Evolutionary conservation across 2,113 vertebrate genomes (phyloP), one percentile per base, ranked within the genome.

Genomic region (Trachemys scripta): DNA sequence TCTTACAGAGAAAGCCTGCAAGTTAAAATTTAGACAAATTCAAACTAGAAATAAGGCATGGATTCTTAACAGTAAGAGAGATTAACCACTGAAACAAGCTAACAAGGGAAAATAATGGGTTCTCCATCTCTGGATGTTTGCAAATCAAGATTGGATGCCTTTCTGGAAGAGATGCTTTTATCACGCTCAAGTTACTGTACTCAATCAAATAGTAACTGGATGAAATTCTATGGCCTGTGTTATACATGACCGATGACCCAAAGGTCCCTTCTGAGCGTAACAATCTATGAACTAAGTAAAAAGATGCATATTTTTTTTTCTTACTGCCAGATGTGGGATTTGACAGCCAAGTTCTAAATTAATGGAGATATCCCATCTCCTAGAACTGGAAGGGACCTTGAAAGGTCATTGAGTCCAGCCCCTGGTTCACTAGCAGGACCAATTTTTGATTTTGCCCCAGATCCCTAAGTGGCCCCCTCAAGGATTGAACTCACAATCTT

Each of bases 1-100:
- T 10, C 20, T 54, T 50, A 51, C 88, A 65, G 22, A 38, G n/a
- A 81, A 88, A 89, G 80, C 0, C 24, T 84, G 83, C 53, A 57
- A 0, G 0, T 81, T 47, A 81, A 22, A 20, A 12, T 2, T 50
- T 88, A 38, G 27, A 84, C 53, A 3, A 69, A 20, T 45, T 5
- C 59, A 56, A 80, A 79, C 25, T 6, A 89, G 65, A 86, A 53
- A 42, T 84, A 62, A 69, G 6, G 2, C 38, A 27, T 3, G 76
- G 4, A 38, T 31, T 22, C 92, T 49, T 84, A 90, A 88, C 19
- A 38, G 42, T 1, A 8, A 53, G 0, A 2, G 16, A 38, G 75
- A 45, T 7, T 88, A 29, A 78, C 56, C 4, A 3, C 6, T 16
- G 47, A 8, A 38, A 62, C 7, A 92, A 86, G 49, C 5, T 54